A percentile compares a stretch with the other conserved stretches of the same genome.
Evolutionary conservation across 1,140 invertebrate genomes (phyloP).

Genomic region (Bilobella aurantiaca): DNA sequence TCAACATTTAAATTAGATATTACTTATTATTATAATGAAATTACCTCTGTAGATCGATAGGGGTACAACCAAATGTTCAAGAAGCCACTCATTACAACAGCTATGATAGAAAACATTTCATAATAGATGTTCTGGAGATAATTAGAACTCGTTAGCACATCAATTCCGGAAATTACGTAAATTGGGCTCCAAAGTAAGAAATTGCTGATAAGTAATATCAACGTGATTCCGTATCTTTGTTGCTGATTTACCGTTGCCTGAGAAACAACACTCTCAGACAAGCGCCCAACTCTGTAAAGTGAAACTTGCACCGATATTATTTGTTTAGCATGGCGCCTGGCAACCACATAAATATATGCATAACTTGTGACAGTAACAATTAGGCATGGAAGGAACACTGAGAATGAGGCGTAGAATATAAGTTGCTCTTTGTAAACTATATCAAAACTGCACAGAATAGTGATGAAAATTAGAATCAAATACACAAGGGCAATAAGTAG

Average conservation of each 20-base stretch:
- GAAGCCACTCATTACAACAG: conserved; percentile 51
- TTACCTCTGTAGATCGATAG: conserved; percentile 54
- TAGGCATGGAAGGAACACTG: conserved; percentile 47
- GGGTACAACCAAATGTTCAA: conserved; percentile 59
- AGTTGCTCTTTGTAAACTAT: not conserved
- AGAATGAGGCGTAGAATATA: conserved; percentile 20
- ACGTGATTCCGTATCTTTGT: conserved; percentile 48
- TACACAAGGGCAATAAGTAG: conserved; percentile 32
- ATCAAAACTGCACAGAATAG: conserved; percentile 1
- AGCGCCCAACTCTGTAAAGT: conserved; percentile 35
- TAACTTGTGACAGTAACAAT: conserved; percentile 52
- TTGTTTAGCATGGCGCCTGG: conserved; percentile 52
- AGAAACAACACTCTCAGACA: conserved; percentile 1
- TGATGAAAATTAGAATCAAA: conserved; percentile 15
- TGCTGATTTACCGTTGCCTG: conserved; percentile 37
- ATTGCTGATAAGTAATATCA: conserved; percentile 52
- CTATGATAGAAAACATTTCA: conserved; percentile 41
- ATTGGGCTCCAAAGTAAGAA: conserved; percentile 56
- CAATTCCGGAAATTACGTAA: conserved; percentile 44
- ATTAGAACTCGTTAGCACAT: conserved; percentile 21
- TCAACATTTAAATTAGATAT: not conserved
- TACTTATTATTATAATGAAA: conserved; percentile 35
- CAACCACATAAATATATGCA: conserved; percentile 54
- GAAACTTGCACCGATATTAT: conserved; percentile 55
- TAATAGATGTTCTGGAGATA: conserved; percentile 18